Evolutionary conservation across 64 coral and sea anemone genomes (phyloP).

Genomic region (Acropora tenuis): DNA sequence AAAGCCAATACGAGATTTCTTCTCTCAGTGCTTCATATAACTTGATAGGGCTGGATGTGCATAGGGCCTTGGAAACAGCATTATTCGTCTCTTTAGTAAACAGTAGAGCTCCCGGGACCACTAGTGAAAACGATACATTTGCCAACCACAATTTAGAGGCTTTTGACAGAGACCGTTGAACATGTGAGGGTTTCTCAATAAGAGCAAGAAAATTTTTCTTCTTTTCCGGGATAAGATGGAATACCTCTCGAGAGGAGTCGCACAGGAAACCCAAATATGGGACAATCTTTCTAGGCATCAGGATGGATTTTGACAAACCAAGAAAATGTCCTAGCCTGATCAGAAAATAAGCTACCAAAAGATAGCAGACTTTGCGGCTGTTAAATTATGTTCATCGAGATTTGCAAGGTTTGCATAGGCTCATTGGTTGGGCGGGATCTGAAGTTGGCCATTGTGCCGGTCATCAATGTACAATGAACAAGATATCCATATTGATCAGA

Average conservation of each 20-base stretch:
- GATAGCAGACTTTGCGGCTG: conserved; percentile 55
- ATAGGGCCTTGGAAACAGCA: conserved; percentile 37
- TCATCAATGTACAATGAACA: conserved; percentile 74
- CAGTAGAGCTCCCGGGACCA: conserved; percentile 23
- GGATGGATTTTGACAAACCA: conserved; percentile 46
- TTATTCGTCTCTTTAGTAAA: conserved; percentile 66
- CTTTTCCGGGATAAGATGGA: conserved; percentile 24
- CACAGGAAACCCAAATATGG: conserved; percentile 54
- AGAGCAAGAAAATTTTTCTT: conserved; percentile 41
- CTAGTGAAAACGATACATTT: conserved; percentile 73
- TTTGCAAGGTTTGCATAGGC: conserved; percentile 28
- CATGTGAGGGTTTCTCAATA: neutral
- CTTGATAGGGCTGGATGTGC: neutral
- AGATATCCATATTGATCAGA: conserved; percentile 1
- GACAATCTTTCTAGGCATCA: conserved; percentile 49
- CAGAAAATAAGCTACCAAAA: conserved; percentile 51
- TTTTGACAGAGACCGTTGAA: conserved; percentile 33
- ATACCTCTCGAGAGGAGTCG: neutral
- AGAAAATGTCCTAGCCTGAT: neutral
- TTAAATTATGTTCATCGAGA: conserved; percentile 13
- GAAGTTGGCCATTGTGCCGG: conserved; percentile 58
- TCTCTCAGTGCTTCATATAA: neutral
- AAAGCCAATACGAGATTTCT: too few species aligned
- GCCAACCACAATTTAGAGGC: conserved; percentile 41
- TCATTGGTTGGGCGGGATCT: conserved; percentile 2